Evolutionary conservation across 2,888 invertebrate genomes (phyloP), one percentile per base, ranked within the genome.

Genomic region (Acanthosepion pharaonis): DNA sequence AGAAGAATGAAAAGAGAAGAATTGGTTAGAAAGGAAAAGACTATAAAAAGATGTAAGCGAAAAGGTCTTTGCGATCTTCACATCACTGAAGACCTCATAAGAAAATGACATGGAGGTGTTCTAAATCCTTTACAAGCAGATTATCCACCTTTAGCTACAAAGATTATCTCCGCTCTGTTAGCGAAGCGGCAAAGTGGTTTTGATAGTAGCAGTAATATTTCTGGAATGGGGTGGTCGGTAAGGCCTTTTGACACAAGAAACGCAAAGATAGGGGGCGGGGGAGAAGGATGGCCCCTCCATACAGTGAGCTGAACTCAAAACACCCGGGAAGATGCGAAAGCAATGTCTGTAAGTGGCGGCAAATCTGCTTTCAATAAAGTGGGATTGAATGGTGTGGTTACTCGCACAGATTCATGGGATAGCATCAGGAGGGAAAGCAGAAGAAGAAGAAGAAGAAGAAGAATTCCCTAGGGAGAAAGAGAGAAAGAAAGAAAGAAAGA

Each of bases 151-250:
- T 78, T 78, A 78, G n/a, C n/a, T 78, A 78, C n/a, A 78, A 9
- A n/a, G 78, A 78, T 78, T 78, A 78, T 78, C 78, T 78, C n/a
- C n/a, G n/a, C n/a, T 78, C n/a, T 78, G 78, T 78, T 78, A 78
- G 78, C 78, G n/a, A 78, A 78, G 78, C 78, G 78, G 78, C n/a
- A 78, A 78, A 78, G 78, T 78, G 78, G 78, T 78, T 78, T n/a
- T 78, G 78, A 78, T 78, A 78, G 78, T 78, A 78, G n/a, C 78
- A 78, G n/a, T 78, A n/a, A 78, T n/a, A n/a, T 78, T 78, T 9
- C 78, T n/a, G n/a, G 78, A n/a, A 11, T 78, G 78, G 15, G 18
- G n/a, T n/a, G 11, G n/a, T n/a, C n/a, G n/a, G n/a, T 11, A 23
- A 59, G 59, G 78, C 5, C 78, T 78, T 78, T 78, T 78, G 78